A percentile compares a stretch with the other conserved stretches of the same genome.
These are phyloP conservation scores for Drosophila prosaltans DNA, from an alignment of 1,140 invertebrate genomes.

Conservation along the genomic window DNA sequence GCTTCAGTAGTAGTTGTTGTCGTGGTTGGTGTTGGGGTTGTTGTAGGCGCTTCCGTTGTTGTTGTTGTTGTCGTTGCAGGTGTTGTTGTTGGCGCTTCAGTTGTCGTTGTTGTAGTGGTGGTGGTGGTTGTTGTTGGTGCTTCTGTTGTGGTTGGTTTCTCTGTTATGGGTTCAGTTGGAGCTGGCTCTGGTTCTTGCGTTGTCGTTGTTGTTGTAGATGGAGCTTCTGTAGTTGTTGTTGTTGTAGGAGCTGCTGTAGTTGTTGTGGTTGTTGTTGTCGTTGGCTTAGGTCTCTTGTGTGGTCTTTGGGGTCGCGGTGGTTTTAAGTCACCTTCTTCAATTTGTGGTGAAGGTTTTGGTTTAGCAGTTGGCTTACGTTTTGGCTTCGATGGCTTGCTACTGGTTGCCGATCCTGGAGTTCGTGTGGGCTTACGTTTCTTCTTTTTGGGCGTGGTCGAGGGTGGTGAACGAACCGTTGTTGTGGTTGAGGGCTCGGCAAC, in stretches of 20 bases:
- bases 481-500: slow-evolving; percentile 36
- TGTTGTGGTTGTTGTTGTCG: slow-evolving; percentile 41
- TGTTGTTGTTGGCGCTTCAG: slow-evolving; percentile 38
- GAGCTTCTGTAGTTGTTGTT: slow-evolving; percentile 53
- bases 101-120: slow-evolving; percentile 28
- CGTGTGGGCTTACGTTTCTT: slow-evolving; percentile 76
- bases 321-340: slow-evolving; percentile 28
- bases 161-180: slow-evolving; percentile 50
- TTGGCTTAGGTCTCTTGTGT: slow-evolving; percentile 60
- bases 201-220: slow-evolving; percentile 50
- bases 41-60: slow-evolving; percentile 50
- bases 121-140: slow-evolving; percentile 63
- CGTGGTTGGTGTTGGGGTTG: neutral
- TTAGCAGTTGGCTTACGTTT: slow-evolving; percentile 73
- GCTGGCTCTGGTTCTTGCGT: slow-evolving; percentile 34
- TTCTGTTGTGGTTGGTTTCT: slow-evolving; percentile 37
- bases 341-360: slow-evolving; percentile 39
- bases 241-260: slow-evolving; percentile 52
- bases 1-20: slow-evolving; percentile 6
- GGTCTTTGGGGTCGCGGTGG: slow-evolving; percentile 49
- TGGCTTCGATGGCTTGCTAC: slow-evolving; percentile 48
- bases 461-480: slow-evolving; percentile 54
- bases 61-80: slow-evolving; percentile 59
- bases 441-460: slow-evolving; percentile 61
- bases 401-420: slow-evolving; percentile 51